Evolutionary conservation across 2,797 vertebrate genomes (phyloP).

Genomic region (Chloroceryle inda): DNA sequence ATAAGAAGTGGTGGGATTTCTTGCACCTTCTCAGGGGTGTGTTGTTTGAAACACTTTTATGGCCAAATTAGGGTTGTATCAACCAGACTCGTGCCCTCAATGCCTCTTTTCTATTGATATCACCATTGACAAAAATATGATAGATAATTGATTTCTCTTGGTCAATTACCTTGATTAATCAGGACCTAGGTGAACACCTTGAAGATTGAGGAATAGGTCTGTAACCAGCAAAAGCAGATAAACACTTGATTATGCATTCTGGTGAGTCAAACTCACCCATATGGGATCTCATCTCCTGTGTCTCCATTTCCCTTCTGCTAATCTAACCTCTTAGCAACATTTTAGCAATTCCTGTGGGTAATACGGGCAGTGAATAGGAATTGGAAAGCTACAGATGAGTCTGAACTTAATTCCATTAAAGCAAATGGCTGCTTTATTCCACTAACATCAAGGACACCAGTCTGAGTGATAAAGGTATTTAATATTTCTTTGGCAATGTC

Average conservation of each 20-base stretch:
- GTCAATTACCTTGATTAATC: slow-evolving; percentile 31
- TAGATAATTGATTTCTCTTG: slow-evolving; percentile 7
- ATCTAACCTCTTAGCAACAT: slow-evolving; percentile 62
- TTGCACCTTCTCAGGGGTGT: not conserved
- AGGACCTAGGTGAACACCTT: not conserved
- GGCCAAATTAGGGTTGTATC: not conserved
- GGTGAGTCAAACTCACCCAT: slow-evolving; percentile 59
- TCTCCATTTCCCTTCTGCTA: slow-evolving; percentile 58
- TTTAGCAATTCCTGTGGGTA: slow-evolving; percentile 60
- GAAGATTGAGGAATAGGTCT: not conserved
- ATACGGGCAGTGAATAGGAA: slow-evolving; percentile 41
- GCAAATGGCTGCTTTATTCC: not conserved
- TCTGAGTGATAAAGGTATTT: not conserved
- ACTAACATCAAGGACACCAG: not conserved
- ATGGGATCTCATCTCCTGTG: slow-evolving; percentile 51
- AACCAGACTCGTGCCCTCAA: not conserved
- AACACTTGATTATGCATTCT: slow-evolving; percentile 49
- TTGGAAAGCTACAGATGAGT: slow-evolving; percentile 4
- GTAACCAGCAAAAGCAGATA: slow-evolving; percentile 12
- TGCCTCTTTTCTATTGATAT: not conserved
- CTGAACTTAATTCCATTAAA: slow-evolving; percentile 26
- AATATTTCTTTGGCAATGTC: not conserved
- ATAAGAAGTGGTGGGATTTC: not conserved
- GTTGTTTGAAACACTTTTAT: not conserved
- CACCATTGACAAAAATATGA: not conserved